Percentiles rank a stretch among this genome's conserved stretches.
Conservation (phyloP, 2,113 vertebrate species). For the Reinhardtius hippoglossoides region DNA sequence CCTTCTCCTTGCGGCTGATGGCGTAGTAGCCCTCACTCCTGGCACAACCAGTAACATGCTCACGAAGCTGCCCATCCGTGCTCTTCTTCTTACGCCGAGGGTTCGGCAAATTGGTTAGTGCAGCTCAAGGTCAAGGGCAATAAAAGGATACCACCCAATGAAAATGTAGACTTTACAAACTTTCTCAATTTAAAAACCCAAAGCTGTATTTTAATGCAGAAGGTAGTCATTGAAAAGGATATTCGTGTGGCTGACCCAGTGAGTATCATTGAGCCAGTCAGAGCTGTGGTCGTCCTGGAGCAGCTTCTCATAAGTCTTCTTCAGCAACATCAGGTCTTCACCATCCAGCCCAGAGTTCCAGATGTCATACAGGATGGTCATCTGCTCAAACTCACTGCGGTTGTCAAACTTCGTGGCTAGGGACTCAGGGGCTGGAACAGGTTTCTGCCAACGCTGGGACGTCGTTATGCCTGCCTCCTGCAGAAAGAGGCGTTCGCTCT, state of each 20-base stretch:
- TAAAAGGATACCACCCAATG: neutral
- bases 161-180: neutral
- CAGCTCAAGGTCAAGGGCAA: conserved; percentile 81
- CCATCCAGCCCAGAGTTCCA: conserved; percentile 91
- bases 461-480: conserved; percentile 80
- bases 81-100: conserved; percentile 88
- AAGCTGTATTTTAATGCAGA: neutral
- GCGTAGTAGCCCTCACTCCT: conserved; percentile 94
- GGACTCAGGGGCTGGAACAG: conserved; percentile 37
- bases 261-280: conserved; percentile 95
- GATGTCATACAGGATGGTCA: conserved; percentile 96
- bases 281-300: conserved; percentile 89
- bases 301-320: conserved; percentile 88
- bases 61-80: conserved; percentile 83
- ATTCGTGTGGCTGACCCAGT: conserved; percentile 94
- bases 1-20: conserved; percentile 95
- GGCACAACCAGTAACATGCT: conserved; percentile 91
- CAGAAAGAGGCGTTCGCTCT: conserved; percentile 84
- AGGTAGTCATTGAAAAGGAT: conserved; percentile 81
- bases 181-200: neutral
- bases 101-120: conserved; percentile 92
- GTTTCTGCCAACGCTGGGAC: conserved; percentile 66
- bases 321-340: conserved; percentile 88
- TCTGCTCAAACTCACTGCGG: conserved; percentile 93
- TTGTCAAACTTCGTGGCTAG: conserved; percentile 76